phyloP scores from a whole-genome alignment of 2,113 vertebrate species.

The Apus apus region DNA sequence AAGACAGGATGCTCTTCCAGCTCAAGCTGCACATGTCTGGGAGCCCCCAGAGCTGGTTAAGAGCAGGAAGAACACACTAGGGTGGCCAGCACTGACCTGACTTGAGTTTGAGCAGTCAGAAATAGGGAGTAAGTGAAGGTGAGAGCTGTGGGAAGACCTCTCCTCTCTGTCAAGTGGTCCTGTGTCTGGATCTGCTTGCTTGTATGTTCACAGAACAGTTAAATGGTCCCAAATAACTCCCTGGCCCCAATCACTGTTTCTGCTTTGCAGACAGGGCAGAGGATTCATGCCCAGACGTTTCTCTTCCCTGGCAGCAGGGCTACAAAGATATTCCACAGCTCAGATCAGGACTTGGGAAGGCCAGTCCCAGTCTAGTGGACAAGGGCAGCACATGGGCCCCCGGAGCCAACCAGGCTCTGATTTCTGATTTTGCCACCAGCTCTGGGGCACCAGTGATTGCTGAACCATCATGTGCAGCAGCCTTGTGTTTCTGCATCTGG shows the following conservation, averaged over 20 bases:
- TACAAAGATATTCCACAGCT: not conserved
- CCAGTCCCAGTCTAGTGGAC: not conserved
- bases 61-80: not conserved
- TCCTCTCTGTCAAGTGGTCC: not conserved
- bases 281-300: not conserved
- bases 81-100: not conserved
- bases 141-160: not conserved
- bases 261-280: not conserved
- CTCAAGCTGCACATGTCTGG: fast-evolving
- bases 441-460: not conserved
- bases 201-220: not conserved
- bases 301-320: not conserved
- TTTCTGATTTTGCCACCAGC: not conserved
- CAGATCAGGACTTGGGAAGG: not conserved
- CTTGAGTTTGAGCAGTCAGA: not conserved
- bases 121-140: not conserved
- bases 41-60: not conserved
- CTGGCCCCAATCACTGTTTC: not conserved
- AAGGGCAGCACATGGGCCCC: not conserved
- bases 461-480: not conserved
- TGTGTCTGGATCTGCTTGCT: not conserved
- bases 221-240: not conserved
- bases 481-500: not conserved
- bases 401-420: not conserved
- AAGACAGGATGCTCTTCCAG: not conserved